phyloP scores from a whole-genome alignment of 1,140 invertebrate species.

The Drosophila eugracilis region DNA sequence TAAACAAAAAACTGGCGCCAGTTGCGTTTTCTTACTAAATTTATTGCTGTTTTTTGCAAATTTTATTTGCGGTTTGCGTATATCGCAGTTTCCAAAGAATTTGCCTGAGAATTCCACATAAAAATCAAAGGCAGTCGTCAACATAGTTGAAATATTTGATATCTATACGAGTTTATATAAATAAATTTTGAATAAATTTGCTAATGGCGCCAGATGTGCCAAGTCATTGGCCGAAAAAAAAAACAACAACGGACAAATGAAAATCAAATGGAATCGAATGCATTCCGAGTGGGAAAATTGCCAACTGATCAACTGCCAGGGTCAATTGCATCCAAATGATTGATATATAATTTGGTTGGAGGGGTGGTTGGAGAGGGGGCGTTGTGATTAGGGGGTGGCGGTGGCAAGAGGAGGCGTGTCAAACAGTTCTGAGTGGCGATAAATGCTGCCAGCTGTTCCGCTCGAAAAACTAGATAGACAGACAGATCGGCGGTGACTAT shows the following conservation, averaged over 20 bases:
- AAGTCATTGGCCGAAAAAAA: conserved; percentile 31
- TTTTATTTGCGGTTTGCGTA: conserved; percentile 48
- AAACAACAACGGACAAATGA: not conserved
- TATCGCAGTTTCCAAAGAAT: conserved; percentile 73
- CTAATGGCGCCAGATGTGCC: conserved; percentile 41
- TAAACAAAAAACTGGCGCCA: conserved; percentile 24
- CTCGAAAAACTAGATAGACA: conserved; percentile 11
- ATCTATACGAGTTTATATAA: no score
- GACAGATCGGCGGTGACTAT: conserved; percentile 20
- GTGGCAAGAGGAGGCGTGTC: conserved; percentile 7
- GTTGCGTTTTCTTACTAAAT: conserved; percentile 43
- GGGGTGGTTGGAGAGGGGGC: conserved; percentile 7
- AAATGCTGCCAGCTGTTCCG: conserved; percentile 69
- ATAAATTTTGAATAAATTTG: conserved; percentile 44
- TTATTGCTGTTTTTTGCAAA: conserved; percentile 36
- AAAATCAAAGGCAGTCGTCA: conserved; percentile 22
- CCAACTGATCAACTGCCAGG: conserved; percentile 38
- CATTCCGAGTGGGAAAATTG: conserved; percentile 36
- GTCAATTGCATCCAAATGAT: conserved; percentile 51
- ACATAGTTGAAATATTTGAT: conserved; percentile 46
- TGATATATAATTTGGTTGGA: conserved; percentile 39
- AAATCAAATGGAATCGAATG: conserved; percentile 35
- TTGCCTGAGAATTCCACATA: conserved; percentile 64
- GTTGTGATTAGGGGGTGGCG: not conserved
- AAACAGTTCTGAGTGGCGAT: conserved; percentile 22